Percentiles rank a stretch among this genome's conserved stretches.
These are phyloP conservation scores for Myathropa florea DNA, from an alignment of 2,888 invertebrate species.

Conservation along the genomic window DNA sequence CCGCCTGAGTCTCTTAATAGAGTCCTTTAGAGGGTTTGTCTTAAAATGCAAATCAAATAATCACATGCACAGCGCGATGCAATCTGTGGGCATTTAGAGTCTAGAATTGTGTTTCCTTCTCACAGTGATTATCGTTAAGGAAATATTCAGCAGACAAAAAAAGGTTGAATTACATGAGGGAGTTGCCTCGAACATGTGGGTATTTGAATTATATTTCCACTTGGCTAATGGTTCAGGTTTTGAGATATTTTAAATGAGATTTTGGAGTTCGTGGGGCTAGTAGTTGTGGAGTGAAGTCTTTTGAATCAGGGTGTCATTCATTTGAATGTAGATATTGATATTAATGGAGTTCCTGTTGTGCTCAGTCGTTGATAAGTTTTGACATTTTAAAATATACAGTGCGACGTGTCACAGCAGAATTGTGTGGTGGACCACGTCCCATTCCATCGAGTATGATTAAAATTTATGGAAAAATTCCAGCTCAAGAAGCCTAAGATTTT, in stretches of 20 bases:
- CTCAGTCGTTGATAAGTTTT: neutral
- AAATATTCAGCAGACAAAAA: constrained; percentile 4
- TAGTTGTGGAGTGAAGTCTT: neutral
- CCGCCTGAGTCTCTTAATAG: constrained; percentile 9
- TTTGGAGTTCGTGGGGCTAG: neutral
- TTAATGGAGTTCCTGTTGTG: neutral
- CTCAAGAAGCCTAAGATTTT: no score
- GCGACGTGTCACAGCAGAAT: no score
- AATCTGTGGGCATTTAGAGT: neutral
- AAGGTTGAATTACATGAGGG: constrained; percentile 21
- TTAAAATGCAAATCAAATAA: constrained; percentile 17
- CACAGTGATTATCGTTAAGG: constrained; percentile 11
- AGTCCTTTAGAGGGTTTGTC: constrained; percentile 13
- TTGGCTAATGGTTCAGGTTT: neutral
- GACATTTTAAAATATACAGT: neutral
- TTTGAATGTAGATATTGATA: neutral
- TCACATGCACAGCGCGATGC: neutral
- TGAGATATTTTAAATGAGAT: neutral
- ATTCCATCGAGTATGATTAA: no score
- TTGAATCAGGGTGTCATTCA: neutral
- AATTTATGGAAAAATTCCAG: no score
- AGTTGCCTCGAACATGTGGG: constrained; percentile 29
- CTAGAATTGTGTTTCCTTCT: neutral
- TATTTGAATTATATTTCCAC: constrained; percentile 8
- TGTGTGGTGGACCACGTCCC: no score